Percentiles rank a stretch among this genome's conserved stretches.
Evolutionary conservation across 2,888 invertebrate genomes (phyloP).

Genomic region (Pandemis cinnamomeana): DNA sequence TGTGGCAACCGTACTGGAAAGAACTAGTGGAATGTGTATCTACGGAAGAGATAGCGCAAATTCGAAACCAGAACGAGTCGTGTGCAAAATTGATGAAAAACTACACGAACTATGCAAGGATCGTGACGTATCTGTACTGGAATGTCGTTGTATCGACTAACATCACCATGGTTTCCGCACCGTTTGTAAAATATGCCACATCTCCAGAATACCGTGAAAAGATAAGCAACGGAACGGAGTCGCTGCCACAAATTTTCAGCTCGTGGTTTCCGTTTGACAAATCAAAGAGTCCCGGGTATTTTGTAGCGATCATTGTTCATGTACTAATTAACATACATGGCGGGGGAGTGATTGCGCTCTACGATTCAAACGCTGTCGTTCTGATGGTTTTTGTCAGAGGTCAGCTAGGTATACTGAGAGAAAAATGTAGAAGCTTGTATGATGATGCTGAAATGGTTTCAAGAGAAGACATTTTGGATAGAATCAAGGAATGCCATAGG

Average conservation of each 20-base stretch:
- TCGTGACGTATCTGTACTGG: constrained; percentile 63
- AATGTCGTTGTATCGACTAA: constrained; percentile 56
- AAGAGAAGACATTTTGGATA: constrained; percentile 47
- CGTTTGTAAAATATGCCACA: constrained; percentile 58
- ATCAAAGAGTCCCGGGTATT: constrained; percentile 62
- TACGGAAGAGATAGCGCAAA: constrained; percentile 54
- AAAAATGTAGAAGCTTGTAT: constrained; percentile 59
- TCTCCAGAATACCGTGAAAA: constrained; percentile 54
- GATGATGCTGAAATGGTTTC: constrained; percentile 44
- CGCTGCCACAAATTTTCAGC: constrained; percentile 63
- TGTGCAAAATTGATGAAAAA: constrained; percentile 49
- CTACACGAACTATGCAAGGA: constrained; percentile 62
- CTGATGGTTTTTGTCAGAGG: constrained; percentile 70
- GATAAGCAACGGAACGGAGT: constrained; percentile 54
- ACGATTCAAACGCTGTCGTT: constrained; percentile 62
- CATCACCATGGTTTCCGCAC: constrained; percentile 53
- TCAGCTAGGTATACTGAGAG: constrained; percentile 60
- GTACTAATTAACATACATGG: constrained; percentile 58
- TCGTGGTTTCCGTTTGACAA: constrained; percentile 73
- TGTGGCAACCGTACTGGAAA: constrained; percentile 50
- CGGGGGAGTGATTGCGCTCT: constrained; percentile 58
- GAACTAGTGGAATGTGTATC: constrained; percentile 53
- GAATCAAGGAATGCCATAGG: constrained; percentile 66
- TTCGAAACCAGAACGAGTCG: constrained; percentile 47
- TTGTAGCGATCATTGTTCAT: constrained; percentile 56